Evolutionary conservation across 2,797 vertebrate species (phyloP).

Genomic region (Stomatorhinus walkeri): DNA sequence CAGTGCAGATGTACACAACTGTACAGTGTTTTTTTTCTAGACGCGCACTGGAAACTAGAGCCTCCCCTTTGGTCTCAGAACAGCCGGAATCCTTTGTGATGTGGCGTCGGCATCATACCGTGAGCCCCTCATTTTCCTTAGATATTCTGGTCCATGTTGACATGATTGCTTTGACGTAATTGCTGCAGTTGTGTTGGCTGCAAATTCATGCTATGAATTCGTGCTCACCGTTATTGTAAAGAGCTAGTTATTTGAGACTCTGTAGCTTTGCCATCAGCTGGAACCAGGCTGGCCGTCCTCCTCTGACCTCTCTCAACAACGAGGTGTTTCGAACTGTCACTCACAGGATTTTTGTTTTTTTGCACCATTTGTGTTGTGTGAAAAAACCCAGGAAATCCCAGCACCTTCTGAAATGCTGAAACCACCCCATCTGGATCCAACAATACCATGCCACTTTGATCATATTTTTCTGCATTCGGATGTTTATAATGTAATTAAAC

Average conservation of each 20-base stretch:
- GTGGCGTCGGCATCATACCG: background rate
- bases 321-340: background rate
- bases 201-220: background rate
- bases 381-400: background rate
- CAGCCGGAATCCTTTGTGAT: background rate
- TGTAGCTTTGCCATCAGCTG: background rate
- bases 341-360: background rate
- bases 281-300: background rate
- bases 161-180: background rate
- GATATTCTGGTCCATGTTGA: background rate
- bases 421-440: background rate
- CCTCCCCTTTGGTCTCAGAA: background rate
- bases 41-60: background rate
- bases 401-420: background rate
- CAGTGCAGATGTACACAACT: constrained; percentile 18
- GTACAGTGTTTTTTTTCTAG: background rate
- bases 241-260: background rate
- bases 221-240: background rate
- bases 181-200: background rate
- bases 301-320: background rate
- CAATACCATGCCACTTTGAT: background rate
- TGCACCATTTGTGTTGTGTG: background rate
- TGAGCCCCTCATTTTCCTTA: background rate
- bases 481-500: background rate
- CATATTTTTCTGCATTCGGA: background rate